Evolutionary conservation across 2,797 vertebrate species (phyloP), one percentile per base, ranked within the genome.

Genomic region (Melanotaenia maccullochi): DNA sequence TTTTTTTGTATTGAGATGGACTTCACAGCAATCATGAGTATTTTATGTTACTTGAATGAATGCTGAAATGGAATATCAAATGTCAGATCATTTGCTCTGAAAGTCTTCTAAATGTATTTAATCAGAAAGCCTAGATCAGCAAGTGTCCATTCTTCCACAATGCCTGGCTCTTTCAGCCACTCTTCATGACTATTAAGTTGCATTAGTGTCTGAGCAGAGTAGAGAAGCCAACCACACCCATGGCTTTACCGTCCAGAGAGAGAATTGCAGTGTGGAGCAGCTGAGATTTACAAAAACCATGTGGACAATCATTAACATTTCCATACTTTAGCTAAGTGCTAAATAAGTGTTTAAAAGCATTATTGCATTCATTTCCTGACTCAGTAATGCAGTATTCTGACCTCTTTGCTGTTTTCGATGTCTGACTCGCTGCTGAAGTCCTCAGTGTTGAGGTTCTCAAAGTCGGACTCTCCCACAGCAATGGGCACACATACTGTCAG

Each of bases 391-490:
- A 22, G 35, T 16, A 36, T 49, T 67, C 90, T 90, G 86, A 99
- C 98, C 94, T 99, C 98, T 90, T 99, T 99, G 94, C 97, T 98
- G 92, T 97, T 97, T 36, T 98, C 97, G 0, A 95, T 96, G 4
- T 99, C 98, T 0, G 97, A 99, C 54, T 99, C 97, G 5, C 97
- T 99, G 95, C 97, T 99, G 87, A 98, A 97, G 78, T 99, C 98
- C 74, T 99, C 98, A 0, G 97, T 99, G 93, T 99, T 99, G 64
- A 98, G 96, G 82, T 99, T 99, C 80, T 99, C 98, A 66, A 99
- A 99, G 71, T 99, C 98, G 0, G 98, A 99, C 81, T 99, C 98
- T 0, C 98, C 98, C 0, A 98, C 96, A 9, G 98, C 98, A 1
- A 99, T 99, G 59, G 98, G 98, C 3, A 99, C 98, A 16, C 97